Base-by-base conservation (phyloP, 2,113 vertebrate genomes). In the Gallinago undulata region DNA sequence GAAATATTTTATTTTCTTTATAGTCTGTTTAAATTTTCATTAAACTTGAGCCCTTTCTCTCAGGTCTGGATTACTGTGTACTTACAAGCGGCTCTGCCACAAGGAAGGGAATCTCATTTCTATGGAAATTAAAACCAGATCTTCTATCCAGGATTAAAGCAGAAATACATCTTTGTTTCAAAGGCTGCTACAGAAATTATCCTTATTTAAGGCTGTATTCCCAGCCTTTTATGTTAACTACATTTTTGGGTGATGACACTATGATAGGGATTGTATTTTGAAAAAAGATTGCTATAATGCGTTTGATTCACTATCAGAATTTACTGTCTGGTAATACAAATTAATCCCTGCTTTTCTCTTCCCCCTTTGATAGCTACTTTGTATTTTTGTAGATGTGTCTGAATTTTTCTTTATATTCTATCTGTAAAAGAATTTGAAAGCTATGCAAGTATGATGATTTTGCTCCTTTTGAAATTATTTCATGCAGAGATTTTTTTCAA, bases 81-180 rank as follows among this genome's bases (percentile, higher is more conserved):
- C n/a, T 93, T 74, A 33, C 7, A 63, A 55, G 56, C 70, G 59
- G 62, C 59, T 73, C 84, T 56, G 56, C 45, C 48, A 28, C 25
- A 45, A 35, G 48, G 90, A 94, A 87, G 24, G 23, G 56, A 94
- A 85, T 92, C 94, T 93, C 43, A 96, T 97, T 96, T 93, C 85
- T 89, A 62, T 93, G 89, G 85, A 97, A 94, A 97, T 96, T 69
- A 91, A 96, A 96, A 57, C 19, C 57, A 73, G 82, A 56, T 63
- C 33, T 70, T 76, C 70, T 50, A 53, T 37, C 47, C 55, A 89
- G 66, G 74, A 85, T 94, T 96, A 89, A 97, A 90, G 79, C 25
- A 93, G 41, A 94, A 86, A 84, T 37, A 33, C 7, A n/a, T 90
- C 75, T 90, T 94, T 94, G 70, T 86, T 96, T 87, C 94, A 91